Conservation (phyloP, 2,113 vertebrate species). For the Vulpes ferrilata region DNA sequence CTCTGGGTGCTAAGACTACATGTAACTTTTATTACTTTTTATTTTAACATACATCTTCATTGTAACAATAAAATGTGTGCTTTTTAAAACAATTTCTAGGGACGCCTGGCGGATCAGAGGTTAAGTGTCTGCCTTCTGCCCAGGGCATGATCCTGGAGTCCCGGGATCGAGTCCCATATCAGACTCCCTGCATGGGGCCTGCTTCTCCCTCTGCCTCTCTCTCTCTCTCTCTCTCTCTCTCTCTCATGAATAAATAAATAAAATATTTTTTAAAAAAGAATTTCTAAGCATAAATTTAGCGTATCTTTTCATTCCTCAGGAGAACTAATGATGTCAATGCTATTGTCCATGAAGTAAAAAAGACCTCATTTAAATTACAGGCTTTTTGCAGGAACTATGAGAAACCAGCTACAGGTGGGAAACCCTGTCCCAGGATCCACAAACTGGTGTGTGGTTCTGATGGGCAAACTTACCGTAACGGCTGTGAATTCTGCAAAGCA, state of each 20-base stretch:
- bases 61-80: not conserved
- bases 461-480: constrained; percentile 61
- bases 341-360: not conserved
- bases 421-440: constrained; percentile 28
- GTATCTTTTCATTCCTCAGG: not conserved
- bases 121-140: too few relatives aligned
- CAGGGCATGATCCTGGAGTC: too few relatives aligned
- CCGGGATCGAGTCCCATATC: too few relatives aligned
- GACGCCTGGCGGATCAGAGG: too few relatives aligned
- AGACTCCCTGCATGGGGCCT: too few relatives aligned
- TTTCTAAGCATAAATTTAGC: not conserved
- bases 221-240: too few relatives aligned
- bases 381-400: constrained; percentile 61
- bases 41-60: not conserved
- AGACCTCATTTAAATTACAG: constrained; percentile 36
- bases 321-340: not conserved
- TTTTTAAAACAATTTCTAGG: not conserved
- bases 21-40: not conserved
- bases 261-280: not conserved
- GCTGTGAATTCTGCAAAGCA: constrained; percentile 71
- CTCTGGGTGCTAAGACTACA: not conserved
- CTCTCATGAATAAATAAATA: too few relatives aligned
- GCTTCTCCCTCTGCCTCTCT: too few relatives aligned
- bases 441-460: constrained; percentile 71
- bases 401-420: not conserved